A percentile compares a stretch with the other conserved stretches of the same genome.
Evolutionary conservation across 2,113 vertebrate genomes (phyloP).

Genomic region (Carlito syrichta): DNA sequence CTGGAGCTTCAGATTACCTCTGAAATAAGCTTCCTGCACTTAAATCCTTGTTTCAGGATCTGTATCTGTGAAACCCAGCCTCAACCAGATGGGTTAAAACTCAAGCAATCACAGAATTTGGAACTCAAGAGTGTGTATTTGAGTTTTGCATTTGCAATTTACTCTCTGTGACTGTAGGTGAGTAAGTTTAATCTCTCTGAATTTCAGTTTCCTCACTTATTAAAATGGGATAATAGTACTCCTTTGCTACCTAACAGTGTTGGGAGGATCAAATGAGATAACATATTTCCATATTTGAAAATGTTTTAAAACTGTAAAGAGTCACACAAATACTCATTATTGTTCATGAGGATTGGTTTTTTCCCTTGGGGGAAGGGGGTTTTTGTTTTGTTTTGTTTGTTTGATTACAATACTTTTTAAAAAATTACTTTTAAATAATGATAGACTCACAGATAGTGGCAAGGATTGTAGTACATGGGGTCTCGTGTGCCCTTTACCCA

Average conservation of each 20-base stretch:
- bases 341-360: neutral
- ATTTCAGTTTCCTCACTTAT: neutral
- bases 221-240: neutral
- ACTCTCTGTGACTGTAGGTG: neutral
- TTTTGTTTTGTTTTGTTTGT: neutral
- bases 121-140: neutral
- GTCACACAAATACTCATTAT: neutral
- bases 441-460: neutral
- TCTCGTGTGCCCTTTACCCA: neutral
- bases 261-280: neutral
- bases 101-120: neutral
- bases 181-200: neutral
- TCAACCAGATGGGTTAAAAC: neutral
- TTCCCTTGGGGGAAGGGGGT: neutral
- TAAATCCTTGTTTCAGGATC: neutral
- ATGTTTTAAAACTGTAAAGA: neutral
- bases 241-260: neutral
- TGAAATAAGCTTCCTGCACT: neutral
- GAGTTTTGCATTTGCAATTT: neutral
- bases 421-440: conserved; percentile 29
- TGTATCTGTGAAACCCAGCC: neutral
- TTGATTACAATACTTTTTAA: neutral
- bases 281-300: neutral
- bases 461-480: neutral
- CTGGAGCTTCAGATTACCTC: neutral